Evolutionary conservation across 2,888 invertebrate species (phyloP), one percentile per base, ranked within the genome.

Genomic region (Lasioglossum morio): DNA sequence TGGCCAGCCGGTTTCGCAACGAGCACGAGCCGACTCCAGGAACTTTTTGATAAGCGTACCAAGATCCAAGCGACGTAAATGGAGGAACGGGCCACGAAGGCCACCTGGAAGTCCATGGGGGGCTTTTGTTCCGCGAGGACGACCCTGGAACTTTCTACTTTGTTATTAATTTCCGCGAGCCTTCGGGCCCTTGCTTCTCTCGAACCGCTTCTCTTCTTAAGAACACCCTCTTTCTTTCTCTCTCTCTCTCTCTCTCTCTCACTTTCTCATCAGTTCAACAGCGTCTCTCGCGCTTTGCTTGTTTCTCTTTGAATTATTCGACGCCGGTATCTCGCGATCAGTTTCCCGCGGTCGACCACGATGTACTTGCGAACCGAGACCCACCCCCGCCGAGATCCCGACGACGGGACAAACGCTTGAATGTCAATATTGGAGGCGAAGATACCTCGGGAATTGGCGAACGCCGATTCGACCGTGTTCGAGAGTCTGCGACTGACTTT

Each of bases 1-100:
- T 27, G 60, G 27, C 60, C 60, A 60, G 60, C 60, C 60, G 60
- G 60, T 60, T 60, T 27, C 27, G 27, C 12, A 14, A 27, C 27
- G 27, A 60, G 27, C 60, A 27, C 60, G 27, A 60, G 27, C 60
- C 27, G 80, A 81, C 81, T 79, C 80, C 60, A 77, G 81, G 43
- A 87, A 82, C 66, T 89, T 90, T 89, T 86, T 89, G 90, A 90
- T 90, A 89, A 90, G 89, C 84, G 77, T 79, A 48, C 82, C 84
- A 80, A 90, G 90, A 89, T 90, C 87, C 84, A 76, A 76, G 76
- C 86, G 81, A 89, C 88, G 86, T 89, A 89, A 88, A 89, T 86
- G 89, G 88, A 73, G 82, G 84, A 89, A 73, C 73, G 63, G 82
- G 86, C 82, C 73, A 85, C 78, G 85, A 66, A 79, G 83, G 84